These are phyloP conservation scores for Anabas testudineus DNA, from an alignment of 2,797 vertebrate species.

Conservation along the genomic window DNA sequence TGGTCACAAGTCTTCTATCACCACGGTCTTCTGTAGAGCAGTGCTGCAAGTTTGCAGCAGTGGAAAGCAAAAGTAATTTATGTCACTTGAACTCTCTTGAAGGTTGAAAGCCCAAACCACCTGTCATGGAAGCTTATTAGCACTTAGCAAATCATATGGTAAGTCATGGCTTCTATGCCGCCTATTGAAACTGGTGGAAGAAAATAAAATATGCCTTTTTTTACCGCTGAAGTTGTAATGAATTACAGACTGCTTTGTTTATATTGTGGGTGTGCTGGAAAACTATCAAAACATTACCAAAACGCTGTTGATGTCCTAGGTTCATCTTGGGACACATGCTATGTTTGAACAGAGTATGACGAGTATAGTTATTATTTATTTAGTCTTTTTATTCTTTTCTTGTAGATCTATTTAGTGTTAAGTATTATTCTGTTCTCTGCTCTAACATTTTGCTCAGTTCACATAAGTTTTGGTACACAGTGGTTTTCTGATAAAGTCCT, in stretches of 20 bases:
- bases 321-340: neutral
- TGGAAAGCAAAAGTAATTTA: slow-evolving; percentile 27
- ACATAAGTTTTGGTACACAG: neutral
- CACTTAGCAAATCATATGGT: slow-evolving; percentile 49
- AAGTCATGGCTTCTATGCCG: slow-evolving; percentile 40
- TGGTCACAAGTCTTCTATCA: neutral
- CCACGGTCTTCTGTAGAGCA: neutral
- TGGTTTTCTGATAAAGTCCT: slow-evolving; percentile 23
- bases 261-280: neutral
- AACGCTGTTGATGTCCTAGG: slow-evolving; percentile 4
- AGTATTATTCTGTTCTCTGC: slow-evolving; percentile 15
- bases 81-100: slow-evolving; percentile 41
- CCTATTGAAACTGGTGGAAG: slow-evolving; percentile 22
- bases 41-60: neutral
- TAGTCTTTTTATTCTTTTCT: no score
- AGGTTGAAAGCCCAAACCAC: slow-evolving; percentile 50
- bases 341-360: neutral
- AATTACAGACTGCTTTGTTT: slow-evolving; percentile 6
- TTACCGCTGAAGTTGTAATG: slow-evolving; percentile 12
- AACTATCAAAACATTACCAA: slow-evolving; percentile 1
- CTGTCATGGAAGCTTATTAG: slow-evolving; percentile 44
- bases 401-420: no score
- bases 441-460: slow-evolving; percentile 12
- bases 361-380: no score
- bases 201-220: slow-evolving; percentile 46